phyloP scores from a whole-genome alignment of 2,888 invertebrate species.

The Diadegma fenestrale region DNA sequence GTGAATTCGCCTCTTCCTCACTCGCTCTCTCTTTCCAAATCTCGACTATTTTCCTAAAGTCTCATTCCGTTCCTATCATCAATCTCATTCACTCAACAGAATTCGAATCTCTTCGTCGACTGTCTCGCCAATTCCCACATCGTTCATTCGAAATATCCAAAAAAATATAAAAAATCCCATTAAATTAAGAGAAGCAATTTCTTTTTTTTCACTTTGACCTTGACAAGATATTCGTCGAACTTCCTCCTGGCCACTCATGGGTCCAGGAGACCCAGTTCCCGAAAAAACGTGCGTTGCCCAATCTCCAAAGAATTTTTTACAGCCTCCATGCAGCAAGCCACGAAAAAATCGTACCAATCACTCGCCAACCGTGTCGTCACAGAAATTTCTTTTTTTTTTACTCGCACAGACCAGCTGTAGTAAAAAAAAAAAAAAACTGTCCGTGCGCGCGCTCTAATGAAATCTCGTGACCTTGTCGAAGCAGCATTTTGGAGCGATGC shows the following conservation, averaged over 20 bases:
- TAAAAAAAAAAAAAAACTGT: neutral
- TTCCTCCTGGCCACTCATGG: neutral
- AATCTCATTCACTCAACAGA: neutral
- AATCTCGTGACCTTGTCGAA: conserved; percentile 64
- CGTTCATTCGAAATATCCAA: neutral
- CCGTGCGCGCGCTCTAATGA: neutral
- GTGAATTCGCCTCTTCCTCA: conserved; percentile 46
- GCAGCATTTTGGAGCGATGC: conserved; percentile 29
- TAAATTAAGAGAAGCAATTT: neutral
- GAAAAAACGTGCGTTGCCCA: neutral
- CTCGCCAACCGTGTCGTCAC: neutral
- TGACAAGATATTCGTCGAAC: neutral
- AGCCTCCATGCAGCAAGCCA: neutral
- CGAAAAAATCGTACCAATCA: neutral
- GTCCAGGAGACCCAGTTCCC: neutral
- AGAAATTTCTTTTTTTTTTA: neutral
- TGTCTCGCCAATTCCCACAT: neutral
- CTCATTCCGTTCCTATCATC: neutral
- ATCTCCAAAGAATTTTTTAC: neutral
- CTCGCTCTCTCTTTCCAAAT: conserved; percentile 11
- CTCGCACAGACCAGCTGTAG: neutral
- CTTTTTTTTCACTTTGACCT: neutral
- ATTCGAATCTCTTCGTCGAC: neutral
- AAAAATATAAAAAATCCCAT: too few species aligned
- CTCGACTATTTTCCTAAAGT: neutral